These are phyloP conservation scores for Metopolophium dirhodum DNA, from an alignment of 1,140 invertebrate genomes.

Conservation along the genomic window DNA sequence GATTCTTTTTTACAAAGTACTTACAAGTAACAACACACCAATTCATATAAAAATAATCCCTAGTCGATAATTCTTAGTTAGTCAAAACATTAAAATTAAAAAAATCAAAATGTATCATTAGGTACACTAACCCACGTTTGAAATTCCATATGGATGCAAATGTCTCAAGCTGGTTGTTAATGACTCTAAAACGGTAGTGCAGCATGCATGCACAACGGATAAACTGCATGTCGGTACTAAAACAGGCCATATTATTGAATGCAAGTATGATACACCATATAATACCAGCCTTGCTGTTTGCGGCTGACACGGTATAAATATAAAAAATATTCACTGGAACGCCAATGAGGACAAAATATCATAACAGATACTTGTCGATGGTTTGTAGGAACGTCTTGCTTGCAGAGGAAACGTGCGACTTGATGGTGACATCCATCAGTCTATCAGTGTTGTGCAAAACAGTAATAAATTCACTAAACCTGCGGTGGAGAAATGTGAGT, in stretches of 20 bases:
- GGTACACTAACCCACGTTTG: constrained; percentile 22
- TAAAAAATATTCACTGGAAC: constrained; percentile 58
- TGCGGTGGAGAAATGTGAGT: constrained; percentile 27
- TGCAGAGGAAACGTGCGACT: neutral
- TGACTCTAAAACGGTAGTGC: constrained; percentile 47
- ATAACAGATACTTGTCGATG: constrained; percentile 12
- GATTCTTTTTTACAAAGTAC: neutral
- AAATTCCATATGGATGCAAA: constrained; percentile 35
- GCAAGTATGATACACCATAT: constrained; percentile 56
- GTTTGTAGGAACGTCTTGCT: neutral
- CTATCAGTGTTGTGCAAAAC: constrained; percentile 46
- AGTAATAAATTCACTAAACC: constrained; percentile 20
- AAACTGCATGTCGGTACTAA: constrained; percentile 58
- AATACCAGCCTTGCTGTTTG: constrained; percentile 51
- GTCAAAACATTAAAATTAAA: neutral
- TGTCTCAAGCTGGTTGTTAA: constrained; percentile 41
- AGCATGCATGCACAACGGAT: constrained; percentile 57
- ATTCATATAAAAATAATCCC: neutral
- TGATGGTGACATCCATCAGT: constrained; percentile 7
- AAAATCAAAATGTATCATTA: neutral
- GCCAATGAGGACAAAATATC: constrained; percentile 40
- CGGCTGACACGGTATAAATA: neutral
- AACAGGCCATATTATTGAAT: constrained; percentile 53
- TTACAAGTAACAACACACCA: neutral
- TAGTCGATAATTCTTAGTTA: neutral